Evolutionary conservation across 2,113 vertebrate genomes (phyloP).

Genomic region (Forbesichthys agassizii): DNA sequence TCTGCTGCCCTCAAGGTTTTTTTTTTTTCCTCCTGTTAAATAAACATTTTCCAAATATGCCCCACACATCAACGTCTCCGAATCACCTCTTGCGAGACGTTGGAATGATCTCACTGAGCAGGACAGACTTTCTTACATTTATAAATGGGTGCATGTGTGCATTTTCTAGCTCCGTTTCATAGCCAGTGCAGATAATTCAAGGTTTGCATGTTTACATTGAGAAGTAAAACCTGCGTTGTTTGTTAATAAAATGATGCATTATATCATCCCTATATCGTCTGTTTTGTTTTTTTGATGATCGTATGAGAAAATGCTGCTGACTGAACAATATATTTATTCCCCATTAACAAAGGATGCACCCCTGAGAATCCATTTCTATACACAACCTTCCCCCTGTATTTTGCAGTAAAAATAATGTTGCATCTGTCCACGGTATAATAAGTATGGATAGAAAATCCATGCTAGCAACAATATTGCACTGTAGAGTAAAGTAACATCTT

Average conservation of each 20-base stretch:
- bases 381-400: slow-evolving; percentile 31
- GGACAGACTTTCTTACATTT: slow-evolving; percentile 69
- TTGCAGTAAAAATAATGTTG: slow-evolving; percentile 54
- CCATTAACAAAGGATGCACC: slow-evolving; percentile 39
- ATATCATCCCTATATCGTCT: neutral
- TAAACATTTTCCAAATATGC: neutral
- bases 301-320: slow-evolving; percentile 12
- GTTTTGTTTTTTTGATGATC: slow-evolving; percentile 8
- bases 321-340: slow-evolving; percentile 49
- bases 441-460: slow-evolving; percentile 65
- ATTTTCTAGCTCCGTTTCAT: slow-evolving; percentile 49
- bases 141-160: slow-evolving; percentile 58
- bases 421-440: slow-evolving; percentile 59
- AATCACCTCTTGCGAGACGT: slow-evolving; percentile 40
- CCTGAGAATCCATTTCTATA: slow-evolving; percentile 46
- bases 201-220: neutral
- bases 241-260: no score
- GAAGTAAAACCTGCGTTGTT: no score
- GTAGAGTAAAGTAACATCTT: slow-evolving; percentile 62
- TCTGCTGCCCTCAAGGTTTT: neutral
- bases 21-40: neutral
- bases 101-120: slow-evolving; percentile 64
- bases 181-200: slow-evolving; percentile 26
- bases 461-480: slow-evolving; percentile 46
- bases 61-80: slow-evolving; percentile 3